These are phyloP conservation scores for Colostygia pectinataria DNA, from an alignment of 2,888 invertebrate species.

Conservation along the genomic window DNA sequence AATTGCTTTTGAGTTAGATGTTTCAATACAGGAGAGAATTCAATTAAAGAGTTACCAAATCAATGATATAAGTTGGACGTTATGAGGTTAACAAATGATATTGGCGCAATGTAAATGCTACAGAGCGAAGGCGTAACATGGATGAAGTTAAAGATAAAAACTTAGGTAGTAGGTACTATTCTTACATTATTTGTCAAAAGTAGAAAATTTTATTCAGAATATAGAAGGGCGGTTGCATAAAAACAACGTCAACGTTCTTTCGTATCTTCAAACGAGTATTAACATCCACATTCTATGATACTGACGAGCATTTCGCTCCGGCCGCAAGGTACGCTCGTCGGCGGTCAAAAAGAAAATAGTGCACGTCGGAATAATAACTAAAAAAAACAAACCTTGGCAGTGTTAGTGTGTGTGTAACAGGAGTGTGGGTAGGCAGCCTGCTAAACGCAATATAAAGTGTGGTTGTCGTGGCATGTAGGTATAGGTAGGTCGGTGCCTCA, in stretches of 20 bases:
- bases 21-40: constrained; percentile 51
- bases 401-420: constrained; percentile 62
- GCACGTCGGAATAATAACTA: constrained; percentile 72
- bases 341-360: constrained; percentile 75
- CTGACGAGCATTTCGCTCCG: constrained; percentile 37
- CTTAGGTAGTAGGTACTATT: too few species aligned
- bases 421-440: constrained; percentile 76
- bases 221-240: too few species aligned
- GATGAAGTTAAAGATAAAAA: too few species aligned
- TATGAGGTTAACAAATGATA: too few species aligned
- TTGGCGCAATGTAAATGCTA: too few species aligned
- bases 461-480: constrained; percentile 73
- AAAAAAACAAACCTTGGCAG: constrained; percentile 68
- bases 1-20: constrained; percentile 66
- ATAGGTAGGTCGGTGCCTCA: constrained; percentile 71
- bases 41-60: constrained; percentile 44
- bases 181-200: too few species aligned
- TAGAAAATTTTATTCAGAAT: too few species aligned
- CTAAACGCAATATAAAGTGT: constrained; percentile 82
- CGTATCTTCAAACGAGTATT: constrained; percentile 33
- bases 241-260: constrained; percentile 22
- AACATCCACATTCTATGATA: constrained; percentile 41
- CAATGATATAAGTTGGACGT: neutral
- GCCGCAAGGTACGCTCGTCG: constrained; percentile 50
- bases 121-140: too few species aligned